A percentile compares a stretch with the other conserved stretches of the same genome.
Conservation (phyloP, 1,140 invertebrate species). For the Aphis craccivora region DNA sequence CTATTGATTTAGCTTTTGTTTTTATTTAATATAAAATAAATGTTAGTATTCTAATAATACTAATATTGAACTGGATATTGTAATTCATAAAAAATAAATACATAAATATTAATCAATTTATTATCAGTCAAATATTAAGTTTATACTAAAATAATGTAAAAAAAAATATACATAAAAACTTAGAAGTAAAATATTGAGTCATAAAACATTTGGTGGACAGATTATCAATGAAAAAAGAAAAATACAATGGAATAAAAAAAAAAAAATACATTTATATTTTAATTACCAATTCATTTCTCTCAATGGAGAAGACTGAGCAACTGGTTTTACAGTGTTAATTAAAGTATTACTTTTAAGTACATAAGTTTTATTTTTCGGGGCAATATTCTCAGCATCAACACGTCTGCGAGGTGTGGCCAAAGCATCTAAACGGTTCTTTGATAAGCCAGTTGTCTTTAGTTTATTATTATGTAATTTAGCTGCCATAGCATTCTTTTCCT, state of each 20-base stretch:
- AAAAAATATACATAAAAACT: not conserved
- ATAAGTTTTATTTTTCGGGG: slow-evolving; percentile 51
- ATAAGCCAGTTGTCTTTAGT: not conserved
- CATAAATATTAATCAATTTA: not conserved
- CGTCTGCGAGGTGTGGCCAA: slow-evolving; percentile 47
- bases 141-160: not conserved
- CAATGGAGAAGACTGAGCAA: slow-evolving; percentile 52
- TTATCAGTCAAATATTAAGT: not conserved
- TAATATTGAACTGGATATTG: not conserved
- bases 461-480: slow-evolving; percentile 46
- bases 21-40: not conserved
- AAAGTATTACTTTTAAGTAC: slow-evolving; percentile 50
- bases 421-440: slow-evolving; percentile 43
- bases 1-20: not conserved
- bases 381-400: slow-evolving; percentile 47
- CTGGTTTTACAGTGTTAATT: slow-evolving; percentile 35
- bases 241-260: not conserved
- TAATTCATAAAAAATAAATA: not conserved
- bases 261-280: not conserved
- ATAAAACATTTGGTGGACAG: not conserved
- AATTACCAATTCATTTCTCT: slow-evolving; percentile 53
- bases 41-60: not conserved
- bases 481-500: slow-evolving; percentile 47
- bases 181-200: not conserved
- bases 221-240: not conserved